Evolutionary conservation across 1,140 invertebrate genomes (phyloP).

Genomic region (Neodiprion pinetum): DNA sequence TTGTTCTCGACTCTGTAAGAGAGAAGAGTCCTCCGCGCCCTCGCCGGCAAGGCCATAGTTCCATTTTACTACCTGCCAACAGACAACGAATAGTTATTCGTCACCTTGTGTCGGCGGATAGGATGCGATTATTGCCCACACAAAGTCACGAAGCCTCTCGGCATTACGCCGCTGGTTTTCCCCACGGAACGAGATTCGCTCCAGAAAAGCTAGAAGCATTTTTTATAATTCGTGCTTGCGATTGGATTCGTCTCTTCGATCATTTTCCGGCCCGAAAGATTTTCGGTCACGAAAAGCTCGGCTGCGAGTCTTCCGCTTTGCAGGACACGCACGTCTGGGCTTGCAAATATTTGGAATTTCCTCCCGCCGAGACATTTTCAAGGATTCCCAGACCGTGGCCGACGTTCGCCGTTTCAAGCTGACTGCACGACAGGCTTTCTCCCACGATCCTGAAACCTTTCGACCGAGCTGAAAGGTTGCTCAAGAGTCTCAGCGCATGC

Average conservation of each 20-base stretch:
- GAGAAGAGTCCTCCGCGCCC: slow-evolving; percentile 37
- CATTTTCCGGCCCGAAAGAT: too few relatives aligned
- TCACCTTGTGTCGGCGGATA: slow-evolving; percentile 24
- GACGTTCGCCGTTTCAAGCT: too few relatives aligned
- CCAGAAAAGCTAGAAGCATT: neutral
- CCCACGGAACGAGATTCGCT: neutral
- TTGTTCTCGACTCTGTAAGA: slow-evolving; percentile 8
- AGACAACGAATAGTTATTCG: slow-evolving; percentile 38
- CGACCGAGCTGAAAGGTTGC: neutral
- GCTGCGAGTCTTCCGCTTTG: too few relatives aligned
- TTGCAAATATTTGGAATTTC: too few relatives aligned
- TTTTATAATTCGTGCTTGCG: neutral
- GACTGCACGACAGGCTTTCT: neutral
- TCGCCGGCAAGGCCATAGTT: slow-evolving; percentile 32
- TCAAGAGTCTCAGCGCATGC: neutral
- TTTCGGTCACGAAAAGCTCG: too few relatives aligned
- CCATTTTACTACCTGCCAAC: slow-evolving; percentile 18
- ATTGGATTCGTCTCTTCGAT: too few relatives aligned
- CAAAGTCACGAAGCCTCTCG: neutral
- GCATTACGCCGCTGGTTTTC: neutral
- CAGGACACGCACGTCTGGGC: too few relatives aligned
- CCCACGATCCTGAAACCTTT: slow-evolving; percentile 5
- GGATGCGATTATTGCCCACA: neutral
- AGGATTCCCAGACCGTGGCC: neutral
- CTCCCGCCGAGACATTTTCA: neutral